Base-by-base conservation (phyloP, 2,113 vertebrate genomes). In the Xerus inauris region DNA sequence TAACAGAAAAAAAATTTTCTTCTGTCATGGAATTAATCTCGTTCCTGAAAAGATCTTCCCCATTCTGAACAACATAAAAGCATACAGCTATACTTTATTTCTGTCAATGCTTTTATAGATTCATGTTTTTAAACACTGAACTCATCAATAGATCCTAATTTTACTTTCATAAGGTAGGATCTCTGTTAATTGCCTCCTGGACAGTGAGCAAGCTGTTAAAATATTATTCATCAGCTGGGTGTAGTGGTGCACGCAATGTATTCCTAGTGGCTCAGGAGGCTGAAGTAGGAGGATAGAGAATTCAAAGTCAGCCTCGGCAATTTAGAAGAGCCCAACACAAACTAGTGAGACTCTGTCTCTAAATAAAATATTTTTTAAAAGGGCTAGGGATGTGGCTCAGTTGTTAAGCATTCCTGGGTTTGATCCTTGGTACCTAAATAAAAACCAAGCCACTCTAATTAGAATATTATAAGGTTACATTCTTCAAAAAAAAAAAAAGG, bases 401-500 rank as follows among this genome's bases (percentile, higher is more conserved):
- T 57, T 20, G 54, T 57, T 57, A 22, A 57, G 20, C 20, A 57
- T 7, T 22, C 54, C 54, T 24, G 54, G 54, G 54, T 57, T 24
- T 8, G 6, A 57, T 57, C 54, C 6, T 20, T 8, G 20, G 54
- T 24, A 57, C 54, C 54, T 57, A 57, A 57, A 57, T 22, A 87
- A 93, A 89, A 90, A 90, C 45, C 75, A 90, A 95, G 59, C 42
- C 76, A 20, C 57, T 62, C 10, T 30, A 79, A 81, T 47, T 72
- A 83, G 28, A 79, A 57, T 85, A 35, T 72, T 90, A 30, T 64
- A 89, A 82, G 7, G 24, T 64, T 71, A n/a, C 30, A 71, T 89
- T 9, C 69, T 71, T 90, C 77, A 90, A 92, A 96, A 96, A 47
- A 76, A 96, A 96, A 47, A 76, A 8, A 24, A 93, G 45, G n/a